Base-by-base conservation (phyloP, 2,113 vertebrate genomes). In the Typhlomys cinereus region DNA sequence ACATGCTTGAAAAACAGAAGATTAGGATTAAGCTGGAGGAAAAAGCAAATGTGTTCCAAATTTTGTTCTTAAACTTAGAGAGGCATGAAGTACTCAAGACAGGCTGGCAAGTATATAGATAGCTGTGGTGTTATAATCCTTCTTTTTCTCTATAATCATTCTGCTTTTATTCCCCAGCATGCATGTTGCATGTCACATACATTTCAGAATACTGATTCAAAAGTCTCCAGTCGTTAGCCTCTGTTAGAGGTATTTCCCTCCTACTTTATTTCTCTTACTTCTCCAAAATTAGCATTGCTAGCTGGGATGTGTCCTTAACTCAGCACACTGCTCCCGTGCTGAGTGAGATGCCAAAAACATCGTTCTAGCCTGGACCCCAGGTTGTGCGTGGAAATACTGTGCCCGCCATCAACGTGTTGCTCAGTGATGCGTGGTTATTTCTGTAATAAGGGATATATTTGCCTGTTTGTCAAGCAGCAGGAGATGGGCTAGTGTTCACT, bases 281-380 rank as follows among this genome's bases (percentile, higher is more conserved):
- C 57, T 48, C 71, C 93, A 94, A 90, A 93, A 94, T 93, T 93
- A 93, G 86, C 5, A 0, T 61, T 76, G 41, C 71, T 84, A n/a
- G 25, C 80, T 81, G 62, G 75, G 39, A 34, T 76, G 70, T 31
- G 29, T 59, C 41, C 75, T 92, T 89, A 86, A 39, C 81, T 52
- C 57, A 61, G 75, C 46, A 21, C 39, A 23, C 50, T 18, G 34
- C 80, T 44, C 39, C 6, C 54, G 70, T 67, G 80, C 88, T 48
- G 92, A 96, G 64, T 85, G 52, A 85, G 85, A 95, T 15, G 54
- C 88, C 66, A 75, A 84, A 79, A 87, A 88, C 85, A 94, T 90
- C 86, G 94, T 88, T 95, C 46, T 82, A 78, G 8, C 54, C 89
- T 90, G 82, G 59, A 67, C 93, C 92, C 88, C 69, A 78, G 87